Base-by-base conservation (phyloP, 2,888 invertebrate genomes). In the Acronicta psi region DNA sequence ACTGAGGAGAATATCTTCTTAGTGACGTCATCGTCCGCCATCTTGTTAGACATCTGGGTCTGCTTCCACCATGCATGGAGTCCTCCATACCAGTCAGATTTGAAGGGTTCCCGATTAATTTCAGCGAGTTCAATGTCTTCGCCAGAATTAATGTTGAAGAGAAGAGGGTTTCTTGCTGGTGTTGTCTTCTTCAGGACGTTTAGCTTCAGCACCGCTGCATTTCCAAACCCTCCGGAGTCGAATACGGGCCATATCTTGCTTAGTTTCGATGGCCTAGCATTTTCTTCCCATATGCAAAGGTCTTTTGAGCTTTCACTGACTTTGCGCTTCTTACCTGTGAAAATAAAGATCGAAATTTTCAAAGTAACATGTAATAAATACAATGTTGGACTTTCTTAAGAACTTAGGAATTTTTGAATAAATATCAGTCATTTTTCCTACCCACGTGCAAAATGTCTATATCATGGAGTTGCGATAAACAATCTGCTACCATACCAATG, bases 221-320 rank as follows among this genome's bases (percentile, higher is more conserved):
- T 77, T 3, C 88, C 88, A 16, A 87, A 94, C 69, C 94, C 94
- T 86, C 94, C 94, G 0, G 94, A 94, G 61, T 94, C 94, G 62
- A 94, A 94, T 0, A 94, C 94, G 0, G 94, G 93, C 94, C 94
- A 94, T 82, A 93, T 92, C 76, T 90, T 93, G 75, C 86, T 89
- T 18, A 86, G 83, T 73, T 93, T 93, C 0, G 92, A 82, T 0
- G 93, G 91, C 16, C 87, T 85, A 0, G 84, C 59, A 54, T 82
- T 86, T 34, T 91, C 89, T 0, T 82, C 85, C 87, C 88, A 90
- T 0, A 88, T 53, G 49, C 88, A 88, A 0, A 93, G 55, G 1
- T 91, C 90, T 42, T 84, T 87, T n/a, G 85, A 83, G 23, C 78
- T 81, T 45, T 87, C 85, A 64, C 89, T 89, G 52, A 78, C 77